These are phyloP conservation scores for Coenonympha arcania DNA, from an alignment of 2,888 invertebrate genomes.

Conservation along the genomic window DNA sequence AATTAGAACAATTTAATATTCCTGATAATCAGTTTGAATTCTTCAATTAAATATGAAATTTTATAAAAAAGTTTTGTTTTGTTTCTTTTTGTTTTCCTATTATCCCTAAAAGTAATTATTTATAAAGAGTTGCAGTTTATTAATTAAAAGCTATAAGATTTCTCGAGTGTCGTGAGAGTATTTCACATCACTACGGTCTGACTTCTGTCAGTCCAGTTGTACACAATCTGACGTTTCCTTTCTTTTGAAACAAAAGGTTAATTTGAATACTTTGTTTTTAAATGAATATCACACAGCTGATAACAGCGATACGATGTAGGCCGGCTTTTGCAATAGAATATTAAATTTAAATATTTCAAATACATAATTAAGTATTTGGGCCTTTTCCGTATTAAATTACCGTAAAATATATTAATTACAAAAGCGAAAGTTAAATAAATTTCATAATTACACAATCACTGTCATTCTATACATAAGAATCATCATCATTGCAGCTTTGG, in stretches of 20 bases:
- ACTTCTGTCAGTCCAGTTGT: no score
- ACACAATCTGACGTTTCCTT: not conserved
- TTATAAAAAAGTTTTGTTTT: no score
- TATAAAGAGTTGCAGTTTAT: no score
- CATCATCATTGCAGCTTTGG: not conserved
- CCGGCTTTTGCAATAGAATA: constrained; percentile 1
- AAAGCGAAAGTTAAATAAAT: not conserved
- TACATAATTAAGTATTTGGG: not conserved
- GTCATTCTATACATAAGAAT: not conserved
- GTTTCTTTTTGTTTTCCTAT: no score
- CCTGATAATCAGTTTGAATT: no score
- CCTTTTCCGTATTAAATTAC: constrained; percentile 5
- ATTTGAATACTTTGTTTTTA: not conserved
- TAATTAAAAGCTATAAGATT: no score
- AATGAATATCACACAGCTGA: not conserved
- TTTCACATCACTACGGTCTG: no score
- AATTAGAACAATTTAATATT: no score
- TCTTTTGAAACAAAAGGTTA: not conserved
- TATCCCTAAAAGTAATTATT: no score
- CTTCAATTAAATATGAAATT: no score
- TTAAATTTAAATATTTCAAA: not conserved
- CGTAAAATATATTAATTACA: not conserved
- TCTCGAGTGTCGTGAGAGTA: no score
- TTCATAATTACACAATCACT: not conserved
- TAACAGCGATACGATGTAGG: not conserved